Percentiles rank a stretch among this genome's conserved stretches.
These are phyloP conservation scores for Oncopodura yosiiana DNA, from an alignment of 1,140 invertebrate species.

Conservation along the genomic window DNA sequence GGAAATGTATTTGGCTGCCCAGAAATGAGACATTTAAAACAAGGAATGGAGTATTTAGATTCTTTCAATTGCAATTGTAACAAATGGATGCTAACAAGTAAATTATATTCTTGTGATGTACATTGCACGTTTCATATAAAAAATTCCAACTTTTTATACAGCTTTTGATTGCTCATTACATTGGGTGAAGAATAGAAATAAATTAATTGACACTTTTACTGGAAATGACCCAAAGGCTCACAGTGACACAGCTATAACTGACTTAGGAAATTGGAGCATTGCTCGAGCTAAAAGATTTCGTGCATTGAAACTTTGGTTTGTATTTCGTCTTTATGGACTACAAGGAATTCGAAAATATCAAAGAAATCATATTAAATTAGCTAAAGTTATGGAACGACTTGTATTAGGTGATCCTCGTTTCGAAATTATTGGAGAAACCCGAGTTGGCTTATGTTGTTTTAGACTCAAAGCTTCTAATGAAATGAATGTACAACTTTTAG, in stretches of 20 bases:
- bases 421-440: slow-evolving; percentile 80
- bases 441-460: slow-evolving; percentile 74
- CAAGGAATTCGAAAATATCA: slow-evolving; percentile 87
- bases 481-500: slow-evolving; percentile 87
- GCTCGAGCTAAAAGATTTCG: slow-evolving; percentile 79
- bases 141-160: slow-evolving; percentile 74
- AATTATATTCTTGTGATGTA: not conserved
- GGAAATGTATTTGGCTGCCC: slow-evolving; percentile 39
- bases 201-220: not conserved
- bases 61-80: not conserved
- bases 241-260: no score
- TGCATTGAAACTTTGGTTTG: slow-evolving; percentile 94
- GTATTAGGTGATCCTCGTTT: slow-evolving; percentile 79
- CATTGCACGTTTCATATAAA: slow-evolving; percentile 92
- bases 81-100: not conserved
- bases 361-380: slow-evolving; percentile 77
- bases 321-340: slow-evolving; percentile 83
- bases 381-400: slow-evolving; percentile 82
- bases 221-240: not conserved
- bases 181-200: not conserved
- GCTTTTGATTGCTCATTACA: not conserved
- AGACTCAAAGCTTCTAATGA: slow-evolving; percentile 73
- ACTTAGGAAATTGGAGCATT: slow-evolving; percentile 91
- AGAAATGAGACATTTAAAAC: slow-evolving; percentile 12
- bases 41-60: slow-evolving; percentile 5